Evolutionary conservation across 2,888 invertebrate genomes (phyloP).

Genomic region (Endotricha flammealis): DNA sequence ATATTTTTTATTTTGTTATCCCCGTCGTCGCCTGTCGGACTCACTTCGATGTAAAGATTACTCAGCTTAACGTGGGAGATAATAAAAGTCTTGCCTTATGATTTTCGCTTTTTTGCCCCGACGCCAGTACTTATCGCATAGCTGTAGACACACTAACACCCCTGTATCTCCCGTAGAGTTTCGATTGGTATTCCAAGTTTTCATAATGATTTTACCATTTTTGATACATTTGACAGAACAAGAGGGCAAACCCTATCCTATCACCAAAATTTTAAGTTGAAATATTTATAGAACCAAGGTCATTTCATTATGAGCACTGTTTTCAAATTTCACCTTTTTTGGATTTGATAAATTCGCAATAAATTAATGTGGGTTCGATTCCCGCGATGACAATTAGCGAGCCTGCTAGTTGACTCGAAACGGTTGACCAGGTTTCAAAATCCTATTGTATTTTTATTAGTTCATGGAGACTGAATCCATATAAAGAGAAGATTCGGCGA

Average conservation of each 20-base stretch:
- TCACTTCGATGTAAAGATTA: conserved; percentile 62
- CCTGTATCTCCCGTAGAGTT: conserved; percentile 13
- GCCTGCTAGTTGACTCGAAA: too few relatives aligned
- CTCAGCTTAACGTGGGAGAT: conserved; percentile 71
- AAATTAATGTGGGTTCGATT: too few relatives aligned
- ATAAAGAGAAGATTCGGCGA: too few relatives aligned
- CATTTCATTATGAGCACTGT: background rate
- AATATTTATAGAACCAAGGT: background rate
- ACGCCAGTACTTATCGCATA: conserved; percentile 13
- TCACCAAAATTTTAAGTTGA: conserved; percentile 8
- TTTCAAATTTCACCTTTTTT: background rate
- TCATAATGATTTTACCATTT: conserved; percentile 2
- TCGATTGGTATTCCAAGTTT: background rate
- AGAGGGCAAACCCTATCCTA: conserved; percentile 46
- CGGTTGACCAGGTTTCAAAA: too few relatives aligned
- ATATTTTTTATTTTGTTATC: conserved; percentile 77
- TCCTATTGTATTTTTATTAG: too few relatives aligned
- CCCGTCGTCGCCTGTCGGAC: conserved; percentile 66
- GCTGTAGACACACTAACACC: conserved; percentile 10
- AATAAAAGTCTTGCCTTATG: conserved; percentile 73
- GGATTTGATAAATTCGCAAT: too few relatives aligned
- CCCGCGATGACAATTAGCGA: too few relatives aligned
- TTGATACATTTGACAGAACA: conserved; percentile 39
- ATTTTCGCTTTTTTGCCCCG: conserved; percentile 61
- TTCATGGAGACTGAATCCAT: too few relatives aligned